Evolutionary conservation across 2,113 vertebrate species (phyloP), one percentile per base, ranked within the genome.

Genomic region (Neofelis nebulosa): DNA sequence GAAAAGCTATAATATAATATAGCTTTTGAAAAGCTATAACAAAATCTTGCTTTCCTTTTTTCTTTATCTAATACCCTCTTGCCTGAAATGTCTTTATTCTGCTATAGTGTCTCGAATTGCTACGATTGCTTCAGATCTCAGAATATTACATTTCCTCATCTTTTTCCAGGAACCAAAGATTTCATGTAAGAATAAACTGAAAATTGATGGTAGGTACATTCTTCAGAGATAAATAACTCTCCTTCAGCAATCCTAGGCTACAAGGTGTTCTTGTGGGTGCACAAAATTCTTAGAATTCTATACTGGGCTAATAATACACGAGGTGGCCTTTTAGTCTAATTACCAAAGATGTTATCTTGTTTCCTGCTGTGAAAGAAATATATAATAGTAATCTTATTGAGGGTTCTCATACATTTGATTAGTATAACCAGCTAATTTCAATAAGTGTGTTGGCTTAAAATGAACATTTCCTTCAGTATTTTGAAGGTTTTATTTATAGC

Each of bases 211-310:
- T 80, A 92, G 78, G 14, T 18, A 38, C 33, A 45, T 45, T 68
- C 55, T 96, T 92, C 25, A 85, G 23, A 85, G 31, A 48, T n/a
- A n/a, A 57, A 23, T 61, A 66, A 93, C 68, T 95, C 45, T 95
- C 12, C 16, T 50, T 71, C 80, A 68, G 36, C 15, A 73, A 61
- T 83, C 23, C 61, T 50, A 80, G 69, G 45, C 31, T 29, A 29
- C 33, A 50, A 69, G 16, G 21, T 84, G 9, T 66, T 88, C 78
- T 81, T 91, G 7, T 12, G 38, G 80, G 61, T 45, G 13, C 8
- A 74, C 63, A 95, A 36, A 82, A 93, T 73, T 80, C 38, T 84
- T 93, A 73, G 71, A 91, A 91, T n/a, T 84, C 66, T 18, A 31
- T 71, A 48, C 15, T 66, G 38, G 15, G 36, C 38, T 84, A 80